Base-by-base conservation (phyloP, 2,888 invertebrate genomes). In the Acanthosepion lycidas region DNA sequence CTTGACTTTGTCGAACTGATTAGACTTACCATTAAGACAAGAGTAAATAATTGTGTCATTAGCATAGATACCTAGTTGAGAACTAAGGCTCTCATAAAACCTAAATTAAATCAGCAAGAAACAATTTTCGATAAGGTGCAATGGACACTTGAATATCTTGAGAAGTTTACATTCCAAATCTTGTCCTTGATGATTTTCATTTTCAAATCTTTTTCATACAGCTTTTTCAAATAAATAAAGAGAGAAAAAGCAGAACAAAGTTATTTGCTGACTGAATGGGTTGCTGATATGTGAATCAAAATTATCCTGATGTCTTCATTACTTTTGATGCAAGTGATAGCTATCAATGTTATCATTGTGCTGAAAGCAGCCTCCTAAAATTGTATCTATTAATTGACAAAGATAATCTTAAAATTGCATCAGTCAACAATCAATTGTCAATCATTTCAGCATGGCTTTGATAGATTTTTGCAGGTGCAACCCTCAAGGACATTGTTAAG, bases 351-450 rank as follows among this genome's bases (percentile, higher is more conserved):
- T 12, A n/a, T 78, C 78, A n/a, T n/a, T 4, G 2, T 33, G 12
- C 78, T n/a, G 3, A 3, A 15, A n/a, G n/a, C n/a, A 15, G 78
- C 78, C 78, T 78, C 78, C 78, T 3, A n/a, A 78, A 33, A 78
- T n/a, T n/a, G 78, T 78, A 78, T n/a, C 78, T 33, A 78, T 78
- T 78, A 78, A 78, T 33, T 78, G 78, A 78, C 33, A 12, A 78
- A 78, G 78, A 33, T 78, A 78, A 78, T 78, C n/a, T 78, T 15
- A 15, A n/a, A n/a, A n/a, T 15, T 78, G n/a, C n/a, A 78, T 78
- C 78, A 33, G 33, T 78, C 78, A 78, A n/a, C 78, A 78, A 78
- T 78, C 78, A 78, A 78, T 78, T 78, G n/a, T n/a, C 78, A 78
- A 78, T 78, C 78, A n/a, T 78, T 78, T n/a, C 12, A 12, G n/a